These are phyloP conservation scores for Bembecia ichneumoniformis DNA, from an alignment of 2,888 invertebrate genomes.

Conservation along the genomic window DNA sequence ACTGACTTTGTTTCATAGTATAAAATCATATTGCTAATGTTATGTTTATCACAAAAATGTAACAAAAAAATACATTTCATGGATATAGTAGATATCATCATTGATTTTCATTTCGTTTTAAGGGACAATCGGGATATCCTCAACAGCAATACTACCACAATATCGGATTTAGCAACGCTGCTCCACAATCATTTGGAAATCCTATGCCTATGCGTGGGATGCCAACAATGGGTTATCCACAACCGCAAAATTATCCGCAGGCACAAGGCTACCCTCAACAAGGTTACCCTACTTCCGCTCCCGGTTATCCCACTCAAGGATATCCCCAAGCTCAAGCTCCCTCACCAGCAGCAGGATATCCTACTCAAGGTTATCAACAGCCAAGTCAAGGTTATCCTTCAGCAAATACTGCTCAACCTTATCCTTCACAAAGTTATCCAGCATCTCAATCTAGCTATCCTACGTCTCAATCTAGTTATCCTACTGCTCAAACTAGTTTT, in stretches of 20 bases:
- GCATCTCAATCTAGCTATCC: constrained; percentile 17
- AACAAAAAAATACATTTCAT: constrained; percentile 2
- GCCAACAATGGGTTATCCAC: constrained; percentile 54
- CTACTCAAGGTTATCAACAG: constrained; percentile 28
- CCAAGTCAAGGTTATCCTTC: constrained; percentile 22
- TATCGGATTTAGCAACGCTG: constrained; percentile 59
- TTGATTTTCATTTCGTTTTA: constrained; percentile 45
- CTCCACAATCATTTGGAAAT: constrained; percentile 66
- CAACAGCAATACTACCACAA: constrained; percentile 62
- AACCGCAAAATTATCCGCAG: constrained; percentile 45
- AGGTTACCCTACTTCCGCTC: constrained; percentile 48
- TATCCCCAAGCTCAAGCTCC: constrained; percentile 23
- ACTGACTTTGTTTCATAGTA: constrained; percentile 19
- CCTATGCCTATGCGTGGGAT: constrained; percentile 62
- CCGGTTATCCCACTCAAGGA: constrained; percentile 20
- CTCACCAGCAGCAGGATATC: constrained; percentile 26
- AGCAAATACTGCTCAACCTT: constrained; percentile 11
- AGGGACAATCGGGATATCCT: constrained; percentile 70
- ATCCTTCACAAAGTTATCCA: constrained; percentile 25
- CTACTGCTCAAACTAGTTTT: constrained; percentile 22
- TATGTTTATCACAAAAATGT: constrained; percentile 53
- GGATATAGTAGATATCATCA: constrained; percentile 11
- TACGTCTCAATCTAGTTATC: constrained; percentile 21
- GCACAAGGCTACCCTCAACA: constrained; percentile 43
- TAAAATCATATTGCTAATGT: constrained; percentile 15